Evolutionary conservation across 1,140 invertebrate species (phyloP).

Genomic region (Drosophila chauvacae): DNA sequence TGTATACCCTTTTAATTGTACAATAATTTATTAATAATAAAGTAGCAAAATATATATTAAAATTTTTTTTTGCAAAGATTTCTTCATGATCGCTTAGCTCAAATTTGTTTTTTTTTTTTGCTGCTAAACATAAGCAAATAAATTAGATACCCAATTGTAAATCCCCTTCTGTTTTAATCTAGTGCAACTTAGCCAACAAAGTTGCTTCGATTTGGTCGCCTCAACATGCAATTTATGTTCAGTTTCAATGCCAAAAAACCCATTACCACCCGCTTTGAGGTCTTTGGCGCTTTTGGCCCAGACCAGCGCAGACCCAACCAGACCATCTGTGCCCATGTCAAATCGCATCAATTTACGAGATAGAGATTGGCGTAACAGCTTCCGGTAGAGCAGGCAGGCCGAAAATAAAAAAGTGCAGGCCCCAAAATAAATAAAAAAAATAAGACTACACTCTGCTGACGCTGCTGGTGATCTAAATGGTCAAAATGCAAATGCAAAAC

Average conservation of each 20-base stretch:
- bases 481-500: slow-evolving; percentile 52
- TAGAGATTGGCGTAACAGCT: slow-evolving; percentile 74
- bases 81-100: background rate
- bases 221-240: slow-evolving; percentile 36
- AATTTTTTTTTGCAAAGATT: too few relatives aligned
- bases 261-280: slow-evolving; percentile 66
- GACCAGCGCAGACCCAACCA: background rate
- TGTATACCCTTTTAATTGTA: background rate
- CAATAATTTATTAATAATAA: too few relatives aligned
- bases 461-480: slow-evolving; percentile 23
- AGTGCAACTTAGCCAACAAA: slow-evolving; percentile 24
- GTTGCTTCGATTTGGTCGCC: slow-evolving; percentile 27
- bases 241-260: slow-evolving; percentile 75
- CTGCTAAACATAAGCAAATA: background rate
- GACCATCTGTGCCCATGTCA: slow-evolving; percentile 65
- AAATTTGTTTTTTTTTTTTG: too few relatives aligned
- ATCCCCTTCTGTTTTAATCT: background rate
- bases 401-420: slow-evolving; percentile 29
- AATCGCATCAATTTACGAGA: slow-evolving; percentile 74
- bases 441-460: slow-evolving; percentile 32
- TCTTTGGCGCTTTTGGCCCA: slow-evolving; percentile 19
- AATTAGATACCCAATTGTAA: background rate
- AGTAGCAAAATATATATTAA: background rate
- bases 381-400: slow-evolving; percentile 59
- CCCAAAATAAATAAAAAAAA: slow-evolving; percentile 27